A percentile compares a stretch with the other conserved stretches of the same genome.
Evolutionary conservation across 1,140 invertebrate species (phyloP).

Genomic region (Chrysoperla carnea): DNA sequence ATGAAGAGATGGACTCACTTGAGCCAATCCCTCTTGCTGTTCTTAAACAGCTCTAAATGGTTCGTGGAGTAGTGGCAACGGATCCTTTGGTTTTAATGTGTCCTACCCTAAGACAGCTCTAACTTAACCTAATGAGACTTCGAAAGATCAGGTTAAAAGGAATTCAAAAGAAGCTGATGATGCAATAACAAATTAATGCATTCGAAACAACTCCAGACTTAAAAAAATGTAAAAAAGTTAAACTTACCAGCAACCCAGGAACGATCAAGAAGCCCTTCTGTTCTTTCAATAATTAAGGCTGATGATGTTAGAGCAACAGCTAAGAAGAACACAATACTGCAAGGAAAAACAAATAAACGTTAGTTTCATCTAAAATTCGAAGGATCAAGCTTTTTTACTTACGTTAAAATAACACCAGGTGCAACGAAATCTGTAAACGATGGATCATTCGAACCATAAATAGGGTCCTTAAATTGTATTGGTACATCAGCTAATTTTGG

Average conservation of each 20-base stretch:
- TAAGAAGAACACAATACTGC: constrained; percentile 84
- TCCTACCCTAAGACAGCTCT: too few relatives aligned
- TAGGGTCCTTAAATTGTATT: constrained; percentile 58
- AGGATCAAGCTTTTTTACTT: constrained; percentile 18
- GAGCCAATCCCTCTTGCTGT: too few relatives aligned
- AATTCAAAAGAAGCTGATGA: too few relatives aligned
- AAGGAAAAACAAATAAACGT: constrained; percentile 15
- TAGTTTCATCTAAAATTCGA: constrained; percentile 3
- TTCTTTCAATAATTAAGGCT: constrained; percentile 75
- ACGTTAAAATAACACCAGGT: constrained; percentile 83
- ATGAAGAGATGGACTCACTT: too few relatives aligned
- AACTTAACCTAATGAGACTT: too few relatives aligned
- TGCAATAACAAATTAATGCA: too few relatives aligned
- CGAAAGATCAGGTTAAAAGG: too few relatives aligned
- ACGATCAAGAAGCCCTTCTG: constrained; percentile 70
- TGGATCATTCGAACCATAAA: constrained; percentile 68
- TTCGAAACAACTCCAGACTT: too few relatives aligned
- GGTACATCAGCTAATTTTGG: constrained; percentile 51
- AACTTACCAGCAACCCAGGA: constrained; percentile 52
- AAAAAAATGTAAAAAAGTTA: too few relatives aligned
- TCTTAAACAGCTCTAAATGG: too few relatives aligned
- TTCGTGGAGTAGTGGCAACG: too few relatives aligned
- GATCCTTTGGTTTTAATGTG: too few relatives aligned
- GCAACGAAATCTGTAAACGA: constrained; percentile 91
- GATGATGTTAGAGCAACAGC: constrained; percentile 84